Conservation (phyloP, 2,113 vertebrate genomes). For the Crotalus helleri region DNA sequence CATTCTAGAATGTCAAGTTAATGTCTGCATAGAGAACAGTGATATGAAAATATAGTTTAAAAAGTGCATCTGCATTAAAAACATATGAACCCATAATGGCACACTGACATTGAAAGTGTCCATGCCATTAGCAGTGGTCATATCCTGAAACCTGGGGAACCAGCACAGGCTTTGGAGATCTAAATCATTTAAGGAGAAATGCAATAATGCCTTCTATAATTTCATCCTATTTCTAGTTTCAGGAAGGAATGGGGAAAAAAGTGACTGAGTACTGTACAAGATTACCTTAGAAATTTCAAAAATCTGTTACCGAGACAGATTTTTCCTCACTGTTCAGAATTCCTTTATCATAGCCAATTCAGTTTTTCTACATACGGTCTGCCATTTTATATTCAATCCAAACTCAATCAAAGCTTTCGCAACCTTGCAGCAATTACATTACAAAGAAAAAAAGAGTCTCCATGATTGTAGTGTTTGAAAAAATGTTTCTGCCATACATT, state of each 20-base stretch:
- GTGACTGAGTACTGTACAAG: neutral
- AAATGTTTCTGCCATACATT: neutral
- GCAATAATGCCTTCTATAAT: neutral
- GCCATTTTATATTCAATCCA: neutral
- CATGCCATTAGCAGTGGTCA: neutral
- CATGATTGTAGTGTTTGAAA: neutral
- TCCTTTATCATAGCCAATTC: neutral
- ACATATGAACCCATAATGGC: neutral
- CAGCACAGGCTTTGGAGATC: neutral
- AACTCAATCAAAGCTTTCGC: neutral
- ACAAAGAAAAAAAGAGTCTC: neutral
- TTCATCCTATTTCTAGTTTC: neutral
- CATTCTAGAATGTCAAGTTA: neutral
- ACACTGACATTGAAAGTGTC: neutral
- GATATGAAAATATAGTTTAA: neutral
- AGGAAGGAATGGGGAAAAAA: neutral
- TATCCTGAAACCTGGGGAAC: neutral
- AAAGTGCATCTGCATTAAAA: neutral
- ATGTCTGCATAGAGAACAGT: neutral
- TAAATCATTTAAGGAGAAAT: neutral
- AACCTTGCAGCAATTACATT: neutral
- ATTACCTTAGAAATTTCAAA: neutral
- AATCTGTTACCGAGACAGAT: neutral
- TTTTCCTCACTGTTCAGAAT: neutral
- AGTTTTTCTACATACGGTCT: neutral